phyloP scores from a whole-genome alignment of 1,140 invertebrate species.

The Drosophila rufa region DNA sequence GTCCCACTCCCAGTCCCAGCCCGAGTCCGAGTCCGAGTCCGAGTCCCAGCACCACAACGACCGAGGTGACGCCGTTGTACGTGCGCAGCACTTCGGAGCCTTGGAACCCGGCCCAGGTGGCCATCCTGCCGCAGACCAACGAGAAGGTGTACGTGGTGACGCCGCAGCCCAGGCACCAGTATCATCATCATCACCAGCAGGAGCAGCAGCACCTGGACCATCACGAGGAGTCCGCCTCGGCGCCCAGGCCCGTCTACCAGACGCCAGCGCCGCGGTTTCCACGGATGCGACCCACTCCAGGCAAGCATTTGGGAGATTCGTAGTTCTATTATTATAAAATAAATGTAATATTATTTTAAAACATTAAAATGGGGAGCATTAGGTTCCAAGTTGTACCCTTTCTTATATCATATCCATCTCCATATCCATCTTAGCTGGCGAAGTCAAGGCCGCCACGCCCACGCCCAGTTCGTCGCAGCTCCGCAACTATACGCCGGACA shows the following conservation, averaged over 20 bases:
- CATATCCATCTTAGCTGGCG: slow-evolving; percentile 47
- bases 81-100: slow-evolving; percentile 78
- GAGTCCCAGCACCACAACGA: slow-evolving; percentile 23
- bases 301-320: slow-evolving; percentile 34
- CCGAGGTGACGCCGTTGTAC: slow-evolving; percentile 60
- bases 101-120: slow-evolving; percentile 89
- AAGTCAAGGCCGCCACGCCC: slow-evolving; percentile 74
- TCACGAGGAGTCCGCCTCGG: slow-evolving; percentile 39
- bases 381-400: no score
- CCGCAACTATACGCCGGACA: slow-evolving; percentile 81
- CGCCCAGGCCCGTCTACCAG: slow-evolving; percentile 84
- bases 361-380: no score
- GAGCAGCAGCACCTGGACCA: background rate
- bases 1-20: slow-evolving; percentile 22
- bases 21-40: background rate
- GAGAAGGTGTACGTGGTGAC: slow-evolving; percentile 93
- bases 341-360: no score
- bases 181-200: slow-evolving; percentile 11
- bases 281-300: slow-evolving; percentile 86
- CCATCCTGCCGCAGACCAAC: slow-evolving; percentile 89
- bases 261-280: slow-evolving; percentile 87
- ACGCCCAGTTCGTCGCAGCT: slow-evolving; percentile 76
- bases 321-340: no score
- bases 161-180: slow-evolving; percentile 85
- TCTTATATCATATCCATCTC: no score